phyloP scores from a whole-genome alignment of 1,140 invertebrate species.

The Macrotrachela quadricornifera region DNA sequence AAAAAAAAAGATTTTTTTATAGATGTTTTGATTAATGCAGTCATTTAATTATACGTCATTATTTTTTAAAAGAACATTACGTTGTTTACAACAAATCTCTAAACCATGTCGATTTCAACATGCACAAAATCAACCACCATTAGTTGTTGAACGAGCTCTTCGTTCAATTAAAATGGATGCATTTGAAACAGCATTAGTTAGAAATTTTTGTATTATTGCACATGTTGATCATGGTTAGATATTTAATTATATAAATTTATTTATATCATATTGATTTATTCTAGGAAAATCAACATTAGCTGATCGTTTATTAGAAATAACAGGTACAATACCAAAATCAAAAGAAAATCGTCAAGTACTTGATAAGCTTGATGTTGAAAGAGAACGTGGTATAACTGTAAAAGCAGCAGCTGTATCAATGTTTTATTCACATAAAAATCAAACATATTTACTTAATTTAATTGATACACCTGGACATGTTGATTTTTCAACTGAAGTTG shows the following conservation, averaged over 20 bases:
- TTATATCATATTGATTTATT: no score
- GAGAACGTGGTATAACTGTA: constrained; percentile 79
- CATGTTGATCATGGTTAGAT: constrained; percentile 73
- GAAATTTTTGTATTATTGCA: constrained; percentile 87
- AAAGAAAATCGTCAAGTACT: constrained; percentile 44
- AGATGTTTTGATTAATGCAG: no score
- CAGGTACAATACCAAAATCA: constrained; percentile 32
- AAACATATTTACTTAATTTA: constrained; percentile 66
- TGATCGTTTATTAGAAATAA: constrained; percentile 68
- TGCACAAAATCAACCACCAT: no score
- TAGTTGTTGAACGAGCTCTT: no score
- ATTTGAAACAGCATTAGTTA: no score
- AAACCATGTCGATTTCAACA: no score
- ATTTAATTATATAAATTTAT: no score
- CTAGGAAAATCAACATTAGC: constrained; percentile 64
- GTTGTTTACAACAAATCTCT: no score
- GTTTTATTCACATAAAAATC: constrained; percentile 39
- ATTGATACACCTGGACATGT: constrained; percentile 97
- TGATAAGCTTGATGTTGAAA: constrained; percentile 68
- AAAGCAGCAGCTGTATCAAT: constrained; percentile 88
- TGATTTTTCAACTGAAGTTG: constrained; percentile 87
- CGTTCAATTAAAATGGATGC: no score
- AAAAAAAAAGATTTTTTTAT: no score
- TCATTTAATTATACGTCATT: no score
- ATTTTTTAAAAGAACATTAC: no score